These are phyloP conservation scores for Acridotheres tristis DNA, from an alignment of 2,797 vertebrate species.

Conservation along the genomic window DNA sequence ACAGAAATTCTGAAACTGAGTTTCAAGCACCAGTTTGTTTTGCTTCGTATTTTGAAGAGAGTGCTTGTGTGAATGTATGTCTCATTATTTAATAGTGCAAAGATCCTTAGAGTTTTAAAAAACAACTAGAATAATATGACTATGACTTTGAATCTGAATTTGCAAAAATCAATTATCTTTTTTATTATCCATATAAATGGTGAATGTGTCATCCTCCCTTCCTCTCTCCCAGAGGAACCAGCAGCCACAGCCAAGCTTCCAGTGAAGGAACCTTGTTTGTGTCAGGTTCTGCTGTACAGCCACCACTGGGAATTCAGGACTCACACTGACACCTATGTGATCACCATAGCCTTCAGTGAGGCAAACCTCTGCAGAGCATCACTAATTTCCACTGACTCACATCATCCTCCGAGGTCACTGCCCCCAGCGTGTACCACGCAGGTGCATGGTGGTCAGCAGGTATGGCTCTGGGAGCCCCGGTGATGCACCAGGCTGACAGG, in stretches of 20 bases:
- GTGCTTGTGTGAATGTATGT: fast-evolving
- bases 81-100: background rate
- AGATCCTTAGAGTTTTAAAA: background rate
- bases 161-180: background rate
- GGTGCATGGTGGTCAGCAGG: fast-evolving
- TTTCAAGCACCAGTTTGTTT: background rate
- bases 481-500: background rate
- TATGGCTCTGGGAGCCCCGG: background rate
- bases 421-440: fast-evolving
- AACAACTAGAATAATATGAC: background rate
- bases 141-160: background rate
- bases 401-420: background rate
- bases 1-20: background rate
- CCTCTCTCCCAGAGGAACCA: background rate
- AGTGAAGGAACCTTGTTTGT: background rate
- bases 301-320: background rate
- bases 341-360: background rate
- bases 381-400: background rate
- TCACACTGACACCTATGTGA: fast-evolving
- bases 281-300: background rate
- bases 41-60: background rate
- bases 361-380: background rate
- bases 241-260: background rate
- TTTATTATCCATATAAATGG: background rate
- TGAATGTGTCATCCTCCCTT: background rate